Conservation (phyloP, 2,888 invertebrate species). For the Euplagia quadripunctaria region DNA sequence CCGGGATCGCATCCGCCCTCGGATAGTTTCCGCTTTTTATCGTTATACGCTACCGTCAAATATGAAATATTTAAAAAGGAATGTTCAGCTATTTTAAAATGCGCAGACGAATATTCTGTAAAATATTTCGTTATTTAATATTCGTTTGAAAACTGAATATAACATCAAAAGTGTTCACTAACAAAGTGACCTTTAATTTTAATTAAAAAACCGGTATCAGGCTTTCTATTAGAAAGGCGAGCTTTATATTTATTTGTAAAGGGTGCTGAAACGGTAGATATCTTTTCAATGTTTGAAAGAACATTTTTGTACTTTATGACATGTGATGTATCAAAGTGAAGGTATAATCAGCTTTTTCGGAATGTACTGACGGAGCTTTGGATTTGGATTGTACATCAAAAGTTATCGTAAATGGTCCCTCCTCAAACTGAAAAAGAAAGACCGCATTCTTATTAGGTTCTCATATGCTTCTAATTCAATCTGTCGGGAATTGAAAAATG, state of each 20-base stretch:
- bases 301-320: too few relatives aligned
- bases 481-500: too few relatives aligned
- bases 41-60: slow-evolving; percentile 29
- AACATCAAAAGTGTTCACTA: background rate
- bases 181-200: background rate
- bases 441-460: too few relatives aligned
- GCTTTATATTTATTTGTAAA: background rate
- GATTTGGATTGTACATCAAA: too few relatives aligned
- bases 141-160: background rate
- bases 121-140: background rate
- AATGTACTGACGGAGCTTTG: too few relatives aligned
- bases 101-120: background rate
- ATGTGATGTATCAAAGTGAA: too few relatives aligned
- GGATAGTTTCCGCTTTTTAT: slow-evolving; percentile 56
- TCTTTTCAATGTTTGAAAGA: too few relatives aligned
- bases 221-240: background rate
- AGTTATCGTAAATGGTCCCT: too few relatives aligned
- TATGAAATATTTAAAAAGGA: slow-evolving; percentile 27
- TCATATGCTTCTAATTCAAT: too few relatives aligned
- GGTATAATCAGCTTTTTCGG: too few relatives aligned
- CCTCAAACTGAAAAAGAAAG: too few relatives aligned
- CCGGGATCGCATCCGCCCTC: slow-evolving; percentile 42
- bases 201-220: background rate
- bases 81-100: slow-evolving; percentile 10
- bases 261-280: background rate